Base-by-base conservation (phyloP, 37 sponge, comb jelly and placozoan genomes). In the Crambe crambe region DNA sequence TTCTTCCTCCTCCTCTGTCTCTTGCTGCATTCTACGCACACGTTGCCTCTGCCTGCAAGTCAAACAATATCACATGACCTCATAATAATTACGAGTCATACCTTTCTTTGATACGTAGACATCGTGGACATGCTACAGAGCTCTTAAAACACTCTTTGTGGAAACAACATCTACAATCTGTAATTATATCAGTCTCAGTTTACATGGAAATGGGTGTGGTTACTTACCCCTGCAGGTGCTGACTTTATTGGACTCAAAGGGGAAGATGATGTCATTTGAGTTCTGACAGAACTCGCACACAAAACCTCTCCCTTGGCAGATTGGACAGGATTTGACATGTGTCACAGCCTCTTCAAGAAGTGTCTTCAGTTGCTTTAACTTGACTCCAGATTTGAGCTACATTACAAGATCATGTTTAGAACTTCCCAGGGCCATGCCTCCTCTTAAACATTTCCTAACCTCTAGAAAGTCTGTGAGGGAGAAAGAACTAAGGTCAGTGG, bases 211-310 rank as follows among this genome's bases (percentile, higher is more conserved):
- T 57, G 29, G 27, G 27, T 20, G 51, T n/a, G 44, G 9, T 10
- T 23, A 74, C 75, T 34, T 57, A 87, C 87, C 71, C 68, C 35
- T 31, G 60, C 98, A 98, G 65, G 62, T 86, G 1, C 59, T 72
- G 34, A 88, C 87, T 68, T 83, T 85, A 27, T 83, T 32, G 70
- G 85, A 65, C 43, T 98, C 95, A 82, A 98, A 98, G 1, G 99
- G 99, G 63, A 82, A 98, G 21, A 97, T 86, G 54, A 98, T 84
- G 54, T 93, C 93, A 22, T 83, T 82, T 29, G 56, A 59, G 29
- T 90, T 69, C 30, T 84, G 67, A 80, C 99, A 98, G 78, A 93
- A 81, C 78, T 98, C 99, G 41, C 99, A 98, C 32, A 95, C 89
- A 80, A 95, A 95, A 18, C 99, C 99, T 56, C 91, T 92, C 18